Conservation (phyloP, 1,140 invertebrate species). For the Arctopsyche grandis region DNA sequence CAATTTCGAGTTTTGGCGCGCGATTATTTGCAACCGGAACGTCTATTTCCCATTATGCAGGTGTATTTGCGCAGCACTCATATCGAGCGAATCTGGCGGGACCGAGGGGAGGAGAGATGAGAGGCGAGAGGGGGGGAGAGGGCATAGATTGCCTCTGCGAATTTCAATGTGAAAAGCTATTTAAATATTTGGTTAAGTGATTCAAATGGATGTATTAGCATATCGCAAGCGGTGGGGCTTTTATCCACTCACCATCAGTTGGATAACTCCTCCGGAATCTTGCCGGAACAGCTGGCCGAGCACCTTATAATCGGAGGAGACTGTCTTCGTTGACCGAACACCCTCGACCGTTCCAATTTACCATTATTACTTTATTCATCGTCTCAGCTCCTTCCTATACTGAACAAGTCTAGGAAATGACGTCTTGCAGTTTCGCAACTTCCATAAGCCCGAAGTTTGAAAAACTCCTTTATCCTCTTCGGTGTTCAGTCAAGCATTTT, state of each 20-base stretch:
- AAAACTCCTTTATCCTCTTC: too few species aligned
- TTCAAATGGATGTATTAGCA: conserved; percentile 56
- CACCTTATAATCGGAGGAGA: too few species aligned
- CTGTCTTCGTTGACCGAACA: neutral
- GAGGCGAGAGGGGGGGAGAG: neutral
- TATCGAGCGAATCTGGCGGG: conserved; percentile 33
- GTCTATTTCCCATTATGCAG: conserved; percentile 30
- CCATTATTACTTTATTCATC: neutral
- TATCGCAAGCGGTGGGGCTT: conserved; percentile 50
- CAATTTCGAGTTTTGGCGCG: too few species aligned
- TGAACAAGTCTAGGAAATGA: too few species aligned
- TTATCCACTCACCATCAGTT: conserved; percentile 44
- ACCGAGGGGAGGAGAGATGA: neutral
- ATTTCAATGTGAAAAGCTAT: conserved; percentile 54
- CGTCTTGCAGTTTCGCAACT: too few species aligned
- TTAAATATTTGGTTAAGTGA: conserved; percentile 56
- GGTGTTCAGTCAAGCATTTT: too few species aligned
- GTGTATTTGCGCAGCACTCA: conserved; percentile 44
- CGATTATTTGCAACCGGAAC: too few species aligned
- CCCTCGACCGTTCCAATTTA: neutral
- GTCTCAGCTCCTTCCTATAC: neutral
- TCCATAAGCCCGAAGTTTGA: too few species aligned
- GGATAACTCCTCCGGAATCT: neutral
- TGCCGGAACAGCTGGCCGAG: too few species aligned
- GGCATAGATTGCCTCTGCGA: conserved; percentile 47